These are phyloP conservation scores for Bactericera cockerelli DNA, from an alignment of 1,140 invertebrate species.

Conservation along the genomic window DNA sequence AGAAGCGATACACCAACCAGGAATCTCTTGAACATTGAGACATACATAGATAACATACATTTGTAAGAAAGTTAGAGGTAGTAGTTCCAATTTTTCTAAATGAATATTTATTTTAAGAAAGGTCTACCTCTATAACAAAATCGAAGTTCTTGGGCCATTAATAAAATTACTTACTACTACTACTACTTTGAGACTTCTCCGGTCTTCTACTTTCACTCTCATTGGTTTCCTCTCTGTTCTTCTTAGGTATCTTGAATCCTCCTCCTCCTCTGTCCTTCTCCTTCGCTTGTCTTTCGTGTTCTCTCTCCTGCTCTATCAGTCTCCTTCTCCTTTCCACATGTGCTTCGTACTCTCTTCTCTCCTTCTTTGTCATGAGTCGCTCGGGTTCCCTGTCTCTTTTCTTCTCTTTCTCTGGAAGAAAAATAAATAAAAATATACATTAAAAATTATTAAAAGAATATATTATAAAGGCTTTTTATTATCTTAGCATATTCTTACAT, in stretches of 20 bases:
- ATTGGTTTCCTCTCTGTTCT: background rate
- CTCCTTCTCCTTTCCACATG: slow-evolving; percentile 32
- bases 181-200: background rate
- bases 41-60: too few relatives aligned
- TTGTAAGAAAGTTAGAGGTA: too few relatives aligned
- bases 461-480: too few relatives aligned
- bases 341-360: slow-evolving; percentile 51
- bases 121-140: too few relatives aligned
- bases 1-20: too few relatives aligned
- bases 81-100: too few relatives aligned
- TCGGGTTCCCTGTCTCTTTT: slow-evolving; percentile 39
- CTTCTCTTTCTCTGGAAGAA: slow-evolving; percentile 4
- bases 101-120: too few relatives aligned
- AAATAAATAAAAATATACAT: background rate
- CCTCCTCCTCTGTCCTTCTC: slow-evolving; percentile 13
- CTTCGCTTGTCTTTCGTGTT: background rate
- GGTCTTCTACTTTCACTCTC: background rate
- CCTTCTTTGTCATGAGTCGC: slow-evolving; percentile 59
- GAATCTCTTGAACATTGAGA: too few relatives aligned
- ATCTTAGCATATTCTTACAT: too few relatives aligned
- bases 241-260: slow-evolving; percentile 11
- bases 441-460: too few relatives aligned
- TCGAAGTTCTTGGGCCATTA: too few relatives aligned
- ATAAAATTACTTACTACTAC: too few relatives aligned
- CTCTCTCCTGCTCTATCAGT: slow-evolving; percentile 14